Conservation (phyloP, 2,113 vertebrate genomes). For the Muscicapa adusta region DNA sequence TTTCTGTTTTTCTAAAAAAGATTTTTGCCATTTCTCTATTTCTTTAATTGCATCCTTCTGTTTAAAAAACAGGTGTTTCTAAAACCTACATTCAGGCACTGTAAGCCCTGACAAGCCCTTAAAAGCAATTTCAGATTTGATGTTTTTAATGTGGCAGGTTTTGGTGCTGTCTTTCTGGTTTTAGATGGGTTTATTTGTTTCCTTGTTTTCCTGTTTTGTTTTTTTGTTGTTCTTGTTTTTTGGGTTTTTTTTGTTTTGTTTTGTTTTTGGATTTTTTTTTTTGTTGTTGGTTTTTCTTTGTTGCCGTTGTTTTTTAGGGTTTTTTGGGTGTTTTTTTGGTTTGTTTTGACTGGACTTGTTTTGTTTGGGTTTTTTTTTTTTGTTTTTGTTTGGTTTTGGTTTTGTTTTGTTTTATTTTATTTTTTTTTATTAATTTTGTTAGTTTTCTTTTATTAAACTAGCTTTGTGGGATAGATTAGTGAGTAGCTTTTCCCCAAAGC, state of each 20-base stretch:
- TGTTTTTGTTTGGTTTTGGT: background rate
- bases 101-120: background rate
- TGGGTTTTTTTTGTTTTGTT: no score
- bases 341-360: no score
- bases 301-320: no score
- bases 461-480: background rate
- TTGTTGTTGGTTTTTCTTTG: background rate
- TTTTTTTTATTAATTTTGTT: background rate
- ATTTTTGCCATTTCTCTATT: background rate
- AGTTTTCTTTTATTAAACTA: background rate
- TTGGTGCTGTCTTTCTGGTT: background rate
- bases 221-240: no score
- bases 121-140: background rate
- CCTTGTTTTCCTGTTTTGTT: background rate
- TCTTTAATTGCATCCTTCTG: background rate
- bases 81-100: fast-evolving
- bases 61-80: background rate
- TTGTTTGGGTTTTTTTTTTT: no score
- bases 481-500: background rate
- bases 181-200: background rate
- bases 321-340: no score
- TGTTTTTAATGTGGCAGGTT: fast-evolving
- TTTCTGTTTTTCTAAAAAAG: background rate
- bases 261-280: background rate
- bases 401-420: no score